These are phyloP conservation scores for Champsocephalus esox DNA, from an alignment of 2,797 vertebrate genomes.

Conservation along the genomic window DNA sequence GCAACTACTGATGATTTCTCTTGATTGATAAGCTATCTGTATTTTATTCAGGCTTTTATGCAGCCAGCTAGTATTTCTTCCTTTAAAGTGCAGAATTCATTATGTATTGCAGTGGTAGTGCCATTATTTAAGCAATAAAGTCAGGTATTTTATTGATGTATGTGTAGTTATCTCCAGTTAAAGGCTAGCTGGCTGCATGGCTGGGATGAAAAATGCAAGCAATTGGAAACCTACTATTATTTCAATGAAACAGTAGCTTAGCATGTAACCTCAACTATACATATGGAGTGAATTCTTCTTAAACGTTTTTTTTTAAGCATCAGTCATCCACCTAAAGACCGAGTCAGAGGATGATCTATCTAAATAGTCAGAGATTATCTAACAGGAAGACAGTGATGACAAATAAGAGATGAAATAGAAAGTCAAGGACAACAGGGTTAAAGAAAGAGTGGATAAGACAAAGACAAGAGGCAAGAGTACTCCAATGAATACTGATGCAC, in stretches of 20 bases:
- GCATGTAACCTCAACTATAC: neutral
- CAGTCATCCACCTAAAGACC: constrained; percentile 19
- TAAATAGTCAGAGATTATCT: constrained; percentile 38
- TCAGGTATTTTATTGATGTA: too few species aligned
- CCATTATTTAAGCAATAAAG: neutral
- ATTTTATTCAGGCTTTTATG: neutral
- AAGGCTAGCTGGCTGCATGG: neutral
- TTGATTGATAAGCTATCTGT: neutral
- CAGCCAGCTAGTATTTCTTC: neutral
- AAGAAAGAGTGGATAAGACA: constrained; percentile 40
- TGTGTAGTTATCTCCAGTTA: neutral
- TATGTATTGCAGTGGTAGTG: neutral
- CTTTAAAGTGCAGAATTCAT: neutral
- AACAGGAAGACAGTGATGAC: constrained; percentile 36
- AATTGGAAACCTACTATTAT: neutral
- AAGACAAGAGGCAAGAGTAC: constrained; percentile 31
- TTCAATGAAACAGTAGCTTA: neutral
- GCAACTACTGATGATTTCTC: neutral
- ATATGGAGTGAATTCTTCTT: neutral
- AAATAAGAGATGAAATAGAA: constrained; percentile 54
- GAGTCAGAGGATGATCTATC: constrained; percentile 15
- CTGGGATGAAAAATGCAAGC: neutral
- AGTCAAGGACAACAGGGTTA: constrained; percentile 53
- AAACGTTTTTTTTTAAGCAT: constrained; percentile 19
- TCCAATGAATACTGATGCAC: constrained; percentile 56